Conservation (phyloP, 92 coral and sea anemone species). For the Umimayanthus chanpuru region DNA sequence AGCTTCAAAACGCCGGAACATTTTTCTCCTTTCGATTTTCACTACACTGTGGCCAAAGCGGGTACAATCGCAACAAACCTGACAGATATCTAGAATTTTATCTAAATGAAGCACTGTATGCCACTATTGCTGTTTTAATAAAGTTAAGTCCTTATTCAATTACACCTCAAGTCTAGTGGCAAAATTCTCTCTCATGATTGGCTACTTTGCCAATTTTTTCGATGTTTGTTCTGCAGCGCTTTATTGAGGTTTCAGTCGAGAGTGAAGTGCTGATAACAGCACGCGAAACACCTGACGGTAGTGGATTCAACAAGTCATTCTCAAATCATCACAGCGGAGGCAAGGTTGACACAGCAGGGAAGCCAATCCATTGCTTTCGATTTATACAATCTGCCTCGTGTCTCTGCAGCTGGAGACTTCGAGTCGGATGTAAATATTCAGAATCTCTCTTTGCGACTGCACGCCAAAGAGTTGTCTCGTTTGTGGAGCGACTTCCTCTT, state of each 20-base stretch:
- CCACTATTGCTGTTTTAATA: neutral
- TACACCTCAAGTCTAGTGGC: conserved; percentile 10
- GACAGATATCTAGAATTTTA: conserved; percentile 7
- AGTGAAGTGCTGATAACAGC: conserved; percentile 15
- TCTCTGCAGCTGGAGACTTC: conserved; percentile 1
- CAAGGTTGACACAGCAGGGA: conserved; percentile 30
- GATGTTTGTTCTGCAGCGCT: conserved; percentile 24
- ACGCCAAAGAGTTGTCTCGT: conserved; percentile 2
- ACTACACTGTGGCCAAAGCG: neutral
- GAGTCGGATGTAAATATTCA: conserved; percentile 4
- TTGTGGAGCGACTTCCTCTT: neutral
- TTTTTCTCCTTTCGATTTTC: too few relatives aligned
- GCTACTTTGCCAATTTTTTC: neutral
- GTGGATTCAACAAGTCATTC: neutral
- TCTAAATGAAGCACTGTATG: conserved; percentile 4
- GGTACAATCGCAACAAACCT: neutral
- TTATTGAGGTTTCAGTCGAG: conserved; percentile 31
- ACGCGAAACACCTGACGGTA: conserved; percentile 19
- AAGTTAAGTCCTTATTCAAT: conserved; percentile 1
- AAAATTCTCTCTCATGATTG: conserved; percentile 13
- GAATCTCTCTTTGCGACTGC: neutral
- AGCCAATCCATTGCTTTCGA: neutral
- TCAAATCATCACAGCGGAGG: conserved; percentile 10
- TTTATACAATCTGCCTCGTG: neutral
- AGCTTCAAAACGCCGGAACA: neutral